Evolutionary conservation across 2,888 invertebrate species (phyloP).

Genomic region (Drosophila prolongata): DNA sequence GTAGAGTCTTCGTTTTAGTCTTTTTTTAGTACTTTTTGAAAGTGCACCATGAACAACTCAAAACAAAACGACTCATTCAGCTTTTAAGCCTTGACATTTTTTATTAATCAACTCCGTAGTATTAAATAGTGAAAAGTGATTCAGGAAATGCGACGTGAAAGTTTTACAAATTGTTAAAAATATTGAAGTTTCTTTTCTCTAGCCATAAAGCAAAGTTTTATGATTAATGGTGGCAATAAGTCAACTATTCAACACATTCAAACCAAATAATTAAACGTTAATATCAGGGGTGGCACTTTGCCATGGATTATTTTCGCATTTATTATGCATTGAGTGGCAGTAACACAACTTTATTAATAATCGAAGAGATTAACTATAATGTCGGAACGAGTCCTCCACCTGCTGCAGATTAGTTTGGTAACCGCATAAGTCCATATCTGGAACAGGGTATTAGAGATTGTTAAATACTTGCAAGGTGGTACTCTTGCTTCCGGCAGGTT

Average conservation of each 20-base stretch:
- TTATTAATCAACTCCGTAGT: too few species aligned
- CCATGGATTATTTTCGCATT: constrained; percentile 26
- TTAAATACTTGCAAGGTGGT: constrained; percentile 3
- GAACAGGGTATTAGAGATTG: constrained; percentile 24
- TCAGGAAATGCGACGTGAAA: not conserved
- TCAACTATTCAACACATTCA: constrained; percentile 20
- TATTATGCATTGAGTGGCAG: constrained; percentile 16
- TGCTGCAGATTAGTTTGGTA: constrained; percentile 26
- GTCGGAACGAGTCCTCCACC: constrained; percentile 23
- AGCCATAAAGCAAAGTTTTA: not conserved
- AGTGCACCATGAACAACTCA: too few species aligned
- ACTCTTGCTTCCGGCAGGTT: constrained; percentile 16
- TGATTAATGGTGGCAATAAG: constrained; percentile 6
- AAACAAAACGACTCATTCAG: too few species aligned
- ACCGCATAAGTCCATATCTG: constrained; percentile 12
- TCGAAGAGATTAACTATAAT: constrained; percentile 1
- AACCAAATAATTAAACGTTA: constrained; percentile 27
- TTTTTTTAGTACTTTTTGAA: too few species aligned
- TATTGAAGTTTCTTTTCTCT: not conserved
- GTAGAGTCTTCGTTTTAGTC: too few species aligned
- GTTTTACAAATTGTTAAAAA: too few species aligned
- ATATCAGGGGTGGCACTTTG: constrained; percentile 4
- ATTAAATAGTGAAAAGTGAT: not conserved
- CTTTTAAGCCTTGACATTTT: too few species aligned
- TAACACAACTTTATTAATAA: constrained; percentile 14